phyloP scores from a whole-genome alignment of 2,113 vertebrate species.

The Helogale parvula region DNA sequence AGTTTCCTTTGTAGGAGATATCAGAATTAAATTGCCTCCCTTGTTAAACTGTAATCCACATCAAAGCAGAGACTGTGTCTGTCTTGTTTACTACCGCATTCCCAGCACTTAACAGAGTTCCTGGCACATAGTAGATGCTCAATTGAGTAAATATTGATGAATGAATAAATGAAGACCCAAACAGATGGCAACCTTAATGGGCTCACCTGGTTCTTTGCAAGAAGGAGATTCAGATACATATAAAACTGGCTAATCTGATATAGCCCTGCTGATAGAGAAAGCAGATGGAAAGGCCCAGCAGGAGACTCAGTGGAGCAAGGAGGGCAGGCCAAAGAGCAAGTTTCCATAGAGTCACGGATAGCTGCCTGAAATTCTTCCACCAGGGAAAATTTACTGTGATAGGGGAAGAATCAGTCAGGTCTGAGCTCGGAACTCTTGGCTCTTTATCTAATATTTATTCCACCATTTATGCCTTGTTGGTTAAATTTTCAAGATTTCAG shows the following conservation, averaged over 20 bases:
- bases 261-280: slow-evolving; percentile 20
- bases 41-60: slow-evolving; percentile 11
- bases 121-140: slow-evolving; percentile 72
- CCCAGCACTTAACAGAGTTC: slow-evolving; percentile 50
- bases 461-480: not conserved
- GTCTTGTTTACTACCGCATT: slow-evolving; percentile 59
- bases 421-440: not conserved
- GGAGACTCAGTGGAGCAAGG: not conserved
- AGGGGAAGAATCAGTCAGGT: not conserved
- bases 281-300: slow-evolving; percentile 54
- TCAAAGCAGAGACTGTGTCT: slow-evolving; percentile 26
- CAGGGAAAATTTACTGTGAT: not conserved
- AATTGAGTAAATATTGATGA: slow-evolving; percentile 75
- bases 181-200: slow-evolving; percentile 73
- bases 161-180: slow-evolving; percentile 67
- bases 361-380: not conserved
- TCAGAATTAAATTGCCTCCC: slow-evolving; percentile 25
- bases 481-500: slow-evolving; percentile 32
- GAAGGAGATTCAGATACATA: slow-evolving; percentile 24
- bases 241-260: not conserved
- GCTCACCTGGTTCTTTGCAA: slow-evolving; percentile 69
- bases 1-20: slow-evolving; percentile 42
- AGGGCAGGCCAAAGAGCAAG: not conserved
- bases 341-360: not conserved
- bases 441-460: slow-evolving; percentile 32